These are phyloP conservation scores for Pterostichus niger DNA, from an alignment of 2,888 invertebrate genomes.

Conservation along the genomic window DNA sequence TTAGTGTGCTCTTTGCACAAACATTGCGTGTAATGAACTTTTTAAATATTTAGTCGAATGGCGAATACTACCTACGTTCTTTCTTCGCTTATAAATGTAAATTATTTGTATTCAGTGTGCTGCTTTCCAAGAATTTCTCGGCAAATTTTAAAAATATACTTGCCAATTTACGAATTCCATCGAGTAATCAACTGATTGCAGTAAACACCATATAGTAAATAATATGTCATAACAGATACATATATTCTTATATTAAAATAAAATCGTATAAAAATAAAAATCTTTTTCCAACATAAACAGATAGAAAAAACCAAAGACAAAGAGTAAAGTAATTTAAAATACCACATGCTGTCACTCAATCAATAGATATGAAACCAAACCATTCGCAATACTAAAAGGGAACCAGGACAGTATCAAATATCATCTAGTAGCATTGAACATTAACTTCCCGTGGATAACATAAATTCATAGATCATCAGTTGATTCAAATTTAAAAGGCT, in stretches of 20 bases:
- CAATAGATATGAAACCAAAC: too few relatives aligned
- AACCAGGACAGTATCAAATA: slow-evolving; percentile 31
- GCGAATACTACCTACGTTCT: neutral
- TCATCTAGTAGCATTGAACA: slow-evolving; percentile 36
- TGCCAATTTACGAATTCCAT: too few relatives aligned
- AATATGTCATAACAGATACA: too few relatives aligned
- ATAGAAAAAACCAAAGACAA: too few relatives aligned
- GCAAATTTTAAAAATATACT: too few relatives aligned
- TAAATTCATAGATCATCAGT: slow-evolving; percentile 36
- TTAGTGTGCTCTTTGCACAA: slow-evolving; percentile 7
- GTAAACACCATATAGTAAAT: too few relatives aligned
- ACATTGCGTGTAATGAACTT: slow-evolving; percentile 39
- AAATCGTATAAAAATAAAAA: too few relatives aligned
- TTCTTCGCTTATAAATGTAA: neutral
- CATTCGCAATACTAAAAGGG: neutral
- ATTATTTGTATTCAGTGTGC: too few relatives aligned
- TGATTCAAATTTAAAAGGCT: slow-evolving; percentile 30
- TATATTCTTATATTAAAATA: too few relatives aligned
- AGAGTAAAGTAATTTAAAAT: neutral
- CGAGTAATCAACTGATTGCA: too few relatives aligned
- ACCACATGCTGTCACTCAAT: neutral
- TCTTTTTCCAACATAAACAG: too few relatives aligned
- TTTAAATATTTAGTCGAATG: slow-evolving; percentile 23
- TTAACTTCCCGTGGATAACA: neutral
- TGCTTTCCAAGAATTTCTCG: too few relatives aligned